phyloP scores from a whole-genome alignment of 2,797 vertebrate genomes.

The Lemur catta region DNA sequence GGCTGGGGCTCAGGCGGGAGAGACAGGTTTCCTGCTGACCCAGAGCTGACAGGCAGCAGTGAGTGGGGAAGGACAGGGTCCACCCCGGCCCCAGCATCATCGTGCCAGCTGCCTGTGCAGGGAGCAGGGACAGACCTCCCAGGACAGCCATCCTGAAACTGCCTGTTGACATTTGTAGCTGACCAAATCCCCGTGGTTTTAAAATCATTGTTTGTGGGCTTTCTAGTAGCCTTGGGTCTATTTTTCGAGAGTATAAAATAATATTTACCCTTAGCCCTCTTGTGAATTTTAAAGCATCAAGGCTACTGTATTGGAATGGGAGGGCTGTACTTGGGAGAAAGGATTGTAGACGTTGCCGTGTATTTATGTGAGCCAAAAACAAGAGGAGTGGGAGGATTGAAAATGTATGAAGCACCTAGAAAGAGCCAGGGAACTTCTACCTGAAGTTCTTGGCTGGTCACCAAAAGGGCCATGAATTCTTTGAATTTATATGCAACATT shows the following conservation, averaged over 20 bases:
- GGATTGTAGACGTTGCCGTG: not conserved
- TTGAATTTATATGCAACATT: conserved; percentile 37
- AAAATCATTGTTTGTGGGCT: not conserved
- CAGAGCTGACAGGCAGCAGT: not conserved
- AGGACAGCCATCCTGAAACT: not conserved
- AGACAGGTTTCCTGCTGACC: not conserved
- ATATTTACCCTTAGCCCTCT: not conserved
- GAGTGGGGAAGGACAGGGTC: not conserved
- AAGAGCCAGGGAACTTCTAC: not conserved
- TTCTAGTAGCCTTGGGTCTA: not conserved
- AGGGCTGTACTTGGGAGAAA: not conserved
- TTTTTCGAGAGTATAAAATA: not conserved
- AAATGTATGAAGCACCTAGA: not conserved
- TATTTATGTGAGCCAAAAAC: not conserved
- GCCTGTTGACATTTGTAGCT: conserved; percentile 67
- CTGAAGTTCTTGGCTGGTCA: conserved; percentile 1
- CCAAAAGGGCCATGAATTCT: not conserved
- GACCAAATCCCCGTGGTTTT: not conserved
- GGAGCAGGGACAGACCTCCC: not conserved
- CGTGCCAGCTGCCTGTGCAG: conserved; percentile 45
- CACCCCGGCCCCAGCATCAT: not conserved
- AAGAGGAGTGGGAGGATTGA: not conserved
- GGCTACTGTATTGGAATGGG: not conserved
- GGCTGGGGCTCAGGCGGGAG: not conserved
- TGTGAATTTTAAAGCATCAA: conserved; percentile 21